Evolutionary conservation across 2,797 vertebrate species (phyloP), one percentile per base, ranked within the genome.

Genomic region (Cossypha caffra): DNA sequence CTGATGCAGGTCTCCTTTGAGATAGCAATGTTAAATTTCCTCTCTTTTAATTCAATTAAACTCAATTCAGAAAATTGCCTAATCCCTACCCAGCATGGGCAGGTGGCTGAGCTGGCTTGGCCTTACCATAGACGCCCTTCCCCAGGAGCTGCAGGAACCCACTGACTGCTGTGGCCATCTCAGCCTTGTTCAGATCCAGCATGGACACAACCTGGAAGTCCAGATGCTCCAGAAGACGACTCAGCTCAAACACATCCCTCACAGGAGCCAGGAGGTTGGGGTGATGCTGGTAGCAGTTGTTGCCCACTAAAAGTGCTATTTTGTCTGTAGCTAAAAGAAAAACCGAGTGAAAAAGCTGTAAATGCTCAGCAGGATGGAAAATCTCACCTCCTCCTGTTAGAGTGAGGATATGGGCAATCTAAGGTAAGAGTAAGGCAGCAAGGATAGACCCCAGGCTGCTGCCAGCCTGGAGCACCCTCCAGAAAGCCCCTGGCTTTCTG

Each of bases 251-350:
- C 28, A 99, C 99, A 42, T 99, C 99, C 87, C 97, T 98, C 63
- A 98, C 58, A 0, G 99, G 99, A n/a, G 99, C 99, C 98, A 98
- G 92, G 64, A 99, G 96, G 87, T 96, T 96, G 11, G 98, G 98
- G 85, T 99, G 98, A 92, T 98, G 95, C 67, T 93, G 94, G 97
- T 99, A 99, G 90, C 97, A 97, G 88, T 99, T 97, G 96, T 99
- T 99, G 74, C 99, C 99, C 82, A 99, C 99, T 57, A 99, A 55
- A 79, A 99, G 97, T 1, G 99, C 99, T 58, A 99, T 98, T 97
- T 99, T 99, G 94, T 98, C 99, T 42, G 98, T 98, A 48, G 99
- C 99, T 99, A 59, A 86, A 69, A 93, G 75, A 40, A 93, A 86
- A 85, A 68, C 52, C 58, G 37, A 75, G 43, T 1, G 33, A 75